phyloP scores from a whole-genome alignment of 2,888 invertebrate species.

The Chydorus sphaericus region DNA sequence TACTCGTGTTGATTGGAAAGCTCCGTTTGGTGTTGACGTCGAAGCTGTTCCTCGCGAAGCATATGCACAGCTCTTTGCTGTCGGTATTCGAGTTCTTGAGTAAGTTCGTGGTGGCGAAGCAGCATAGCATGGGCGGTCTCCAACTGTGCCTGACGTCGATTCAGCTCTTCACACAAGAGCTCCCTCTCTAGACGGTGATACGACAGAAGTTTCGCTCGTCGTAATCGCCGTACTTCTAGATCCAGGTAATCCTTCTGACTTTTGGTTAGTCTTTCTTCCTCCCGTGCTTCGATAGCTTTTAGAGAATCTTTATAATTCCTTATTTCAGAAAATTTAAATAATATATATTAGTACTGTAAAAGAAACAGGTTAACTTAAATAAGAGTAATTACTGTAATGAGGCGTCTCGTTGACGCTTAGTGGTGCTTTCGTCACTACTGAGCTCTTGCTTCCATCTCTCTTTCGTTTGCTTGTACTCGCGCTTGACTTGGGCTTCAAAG shows the following conservation, averaged over 20 bases:
- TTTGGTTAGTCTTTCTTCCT: slow-evolving; percentile 71
- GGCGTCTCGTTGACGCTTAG: slow-evolving; percentile 77
- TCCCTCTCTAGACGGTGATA: slow-evolving; percentile 82
- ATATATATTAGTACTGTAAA: background rate
- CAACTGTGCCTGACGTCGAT: slow-evolving; percentile 84
- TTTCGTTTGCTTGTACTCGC: slow-evolving; percentile 86
- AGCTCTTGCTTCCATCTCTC: slow-evolving; percentile 91
- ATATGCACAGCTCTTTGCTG: slow-evolving; percentile 91
- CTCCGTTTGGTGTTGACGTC: slow-evolving; percentile 84
- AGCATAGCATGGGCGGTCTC: slow-evolving; percentile 91
- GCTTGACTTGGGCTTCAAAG: slow-evolving; percentile 82
- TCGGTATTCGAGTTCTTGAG: slow-evolving; percentile 86
- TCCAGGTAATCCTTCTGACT: slow-evolving; percentile 83
- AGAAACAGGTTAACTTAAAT: background rate
- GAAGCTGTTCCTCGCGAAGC: slow-evolving; percentile 69
- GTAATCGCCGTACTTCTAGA: slow-evolving; percentile 80
- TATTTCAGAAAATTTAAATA: slow-evolving; percentile 17
- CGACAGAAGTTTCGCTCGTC: slow-evolving; percentile 72
- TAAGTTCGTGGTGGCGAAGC: slow-evolving; percentile 89
- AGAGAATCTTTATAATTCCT: slow-evolving; percentile 80
- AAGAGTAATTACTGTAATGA: slow-evolving; percentile 59
- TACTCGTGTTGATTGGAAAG: slow-evolving; percentile 90
- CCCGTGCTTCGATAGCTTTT: slow-evolving; percentile 78
- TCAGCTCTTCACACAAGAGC: slow-evolving; percentile 80
- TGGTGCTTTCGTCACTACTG: slow-evolving; percentile 79